Evolutionary conservation across 2,113 vertebrate species (phyloP), one percentile per base, ranked within the genome.

Genomic region (Nestor notabilis): DNA sequence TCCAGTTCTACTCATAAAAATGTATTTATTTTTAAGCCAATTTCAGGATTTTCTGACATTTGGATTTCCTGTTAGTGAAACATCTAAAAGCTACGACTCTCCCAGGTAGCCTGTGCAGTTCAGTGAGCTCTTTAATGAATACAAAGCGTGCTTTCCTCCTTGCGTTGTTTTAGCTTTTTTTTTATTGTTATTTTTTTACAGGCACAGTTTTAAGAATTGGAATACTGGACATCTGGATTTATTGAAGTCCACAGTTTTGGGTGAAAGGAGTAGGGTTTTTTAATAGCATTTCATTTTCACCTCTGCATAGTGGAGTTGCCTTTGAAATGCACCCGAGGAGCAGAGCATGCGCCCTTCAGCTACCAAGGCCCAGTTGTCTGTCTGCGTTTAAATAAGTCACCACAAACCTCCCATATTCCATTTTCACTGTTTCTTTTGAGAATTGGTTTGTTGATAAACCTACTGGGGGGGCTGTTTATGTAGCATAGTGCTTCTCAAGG

Each of bases 21-120:
- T n/a, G 6, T 58, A 80, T 50, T 90, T 95, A 21, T 79, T 95
- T 95, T 91, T 72, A 79, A 58, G 61, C 60, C 47, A 94, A 1
- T 82, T 94, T 55, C 0, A 5, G 17, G 44, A 13, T 52, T 68
- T 90, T 96, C 89, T 89, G 66, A 91, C 74, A 69, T 93, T 95
- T 87, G 52, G 56, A 72, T 89, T 96, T 91, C 69, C 69, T 5
- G 13, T 24, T 89, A 94, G 91, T 84, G 29, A 91, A 91, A 93
- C n/a, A 31, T 82, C 96, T 89, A 35, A 85, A 89, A 96, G 56
- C 35, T 74, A 71, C 3, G 1, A 18, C 28, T 93, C 9, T 95
- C 37, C 41, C 4, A 9, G 31, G 44, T 72, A 89, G 52, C 4
- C 31, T 68, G 8, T 64, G 46, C 47, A 33, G 35, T 82, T 72